These are phyloP conservation scores for Anabacerthia variegaticeps DNA, from an alignment of 2,797 vertebrate species.

Conservation along the genomic window DNA sequence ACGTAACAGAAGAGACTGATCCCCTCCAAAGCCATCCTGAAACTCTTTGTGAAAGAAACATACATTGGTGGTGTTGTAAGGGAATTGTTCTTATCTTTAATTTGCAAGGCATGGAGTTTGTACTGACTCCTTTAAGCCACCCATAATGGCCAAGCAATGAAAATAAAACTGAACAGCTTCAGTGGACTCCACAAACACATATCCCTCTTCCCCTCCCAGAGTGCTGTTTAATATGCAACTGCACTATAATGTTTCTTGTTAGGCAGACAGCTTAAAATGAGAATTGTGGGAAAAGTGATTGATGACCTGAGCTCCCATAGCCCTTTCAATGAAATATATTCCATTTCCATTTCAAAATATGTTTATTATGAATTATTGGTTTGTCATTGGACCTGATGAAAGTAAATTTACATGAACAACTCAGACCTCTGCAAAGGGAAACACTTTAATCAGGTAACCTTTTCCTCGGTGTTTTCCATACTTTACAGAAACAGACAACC, in stretches of 20 bases:
- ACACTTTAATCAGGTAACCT: conserved; percentile 6
- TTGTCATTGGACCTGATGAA: conserved; percentile 40
- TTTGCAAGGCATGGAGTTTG: not conserved
- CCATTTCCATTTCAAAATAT: conserved; percentile 50
- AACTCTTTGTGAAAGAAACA: not conserved
- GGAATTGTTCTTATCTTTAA: not conserved
- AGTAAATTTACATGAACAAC: conserved; percentile 24
- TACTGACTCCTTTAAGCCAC: not conserved
- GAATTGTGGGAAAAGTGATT: conserved; percentile 49
- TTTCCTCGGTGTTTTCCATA: not conserved
- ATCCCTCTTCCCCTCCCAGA: not conserved
- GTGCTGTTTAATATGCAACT: conserved; percentile 29
- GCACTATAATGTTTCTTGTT: conserved; percentile 37
- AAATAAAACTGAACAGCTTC: not conserved
- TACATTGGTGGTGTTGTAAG: rapidly evolving
- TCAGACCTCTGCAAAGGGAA: not conserved
- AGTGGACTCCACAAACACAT: not conserved
- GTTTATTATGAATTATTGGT: conserved; percentile 66
- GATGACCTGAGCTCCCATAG: conserved; percentile 16
- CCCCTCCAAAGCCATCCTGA: not conserved
- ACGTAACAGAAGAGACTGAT: not conserved
- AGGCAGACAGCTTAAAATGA: conserved; percentile 46
- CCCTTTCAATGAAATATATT: conserved; percentile 43
- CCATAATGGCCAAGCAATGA: not conserved
- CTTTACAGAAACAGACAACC: not conserved